These are phyloP conservation scores for Pyrochroa serraticornis DNA, from an alignment of 2,888 invertebrate species.

Conservation along the genomic window DNA sequence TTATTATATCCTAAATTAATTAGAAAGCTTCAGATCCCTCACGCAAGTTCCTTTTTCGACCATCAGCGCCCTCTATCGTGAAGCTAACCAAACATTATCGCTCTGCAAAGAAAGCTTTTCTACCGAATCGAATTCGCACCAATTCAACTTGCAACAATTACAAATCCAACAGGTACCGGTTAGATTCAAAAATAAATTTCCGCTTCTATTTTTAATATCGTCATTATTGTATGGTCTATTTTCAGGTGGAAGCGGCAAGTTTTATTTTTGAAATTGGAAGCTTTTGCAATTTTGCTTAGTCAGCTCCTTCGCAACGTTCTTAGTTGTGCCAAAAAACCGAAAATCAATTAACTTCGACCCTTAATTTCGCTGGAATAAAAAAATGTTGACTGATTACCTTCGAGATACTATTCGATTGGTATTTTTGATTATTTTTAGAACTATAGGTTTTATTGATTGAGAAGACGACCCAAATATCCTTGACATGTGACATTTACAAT, in stretches of 20 bases:
- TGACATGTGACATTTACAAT: conserved; percentile 28
- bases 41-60: too few relatives aligned
- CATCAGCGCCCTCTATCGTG: too few relatives aligned
- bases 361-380: background rate
- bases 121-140: background rate
- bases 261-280: conserved; percentile 26
- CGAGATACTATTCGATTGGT: background rate
- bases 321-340: conserved; percentile 12
- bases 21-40: too few relatives aligned
- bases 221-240: conserved; percentile 17
- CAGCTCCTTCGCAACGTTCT: too few relatives aligned
- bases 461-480: conserved; percentile 25
- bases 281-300: conserved; percentile 26
- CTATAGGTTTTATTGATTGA: conserved; percentile 9
- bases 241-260: conserved; percentile 22
- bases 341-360: background rate
- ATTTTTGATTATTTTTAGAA: background rate
- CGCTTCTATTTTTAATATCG: conserved; percentile 12
- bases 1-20: too few relatives aligned
- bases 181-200: conserved; percentile 4
- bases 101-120: too few relatives aligned
- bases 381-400: background rate
- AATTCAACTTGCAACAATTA: conserved; percentile 4
- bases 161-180: background rate
- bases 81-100: too few relatives aligned